Evolutionary conservation across 1,140 invertebrate genomes (phyloP), one percentile per base, ranked within the genome.

Genomic region (Arctopsyche grandis): DNA sequence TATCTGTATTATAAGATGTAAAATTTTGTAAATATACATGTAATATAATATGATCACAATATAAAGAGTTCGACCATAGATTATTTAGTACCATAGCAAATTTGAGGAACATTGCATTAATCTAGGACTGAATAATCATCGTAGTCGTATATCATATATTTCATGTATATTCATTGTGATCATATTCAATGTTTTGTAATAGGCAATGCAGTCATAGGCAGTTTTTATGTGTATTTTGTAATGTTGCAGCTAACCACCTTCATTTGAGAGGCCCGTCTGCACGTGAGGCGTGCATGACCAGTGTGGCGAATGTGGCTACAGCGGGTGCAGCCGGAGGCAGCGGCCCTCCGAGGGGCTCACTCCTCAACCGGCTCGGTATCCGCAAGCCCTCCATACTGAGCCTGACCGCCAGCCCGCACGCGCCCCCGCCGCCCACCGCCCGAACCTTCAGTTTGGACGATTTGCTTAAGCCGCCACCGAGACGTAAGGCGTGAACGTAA

Each of bases 361-460:
- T 94, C 84, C 91, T 94, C 85, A 91, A 92, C 85, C 91, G 93
- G 86, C 90, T 94, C 86, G 92, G 93, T 91, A 93, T 94, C 87
- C 91, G 93, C 89, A 94, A 94, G 91, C 92, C 93, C 85, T 94
- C 93, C 83, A 90, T 94, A 86, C 89, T 93, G 85, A 93, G 92
- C 88, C 90, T 93, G 84, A 91, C 88, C 91, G 89, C 84, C 89
- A 89, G 85, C 90, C 89, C 87, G 86, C 84, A 87, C 84, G 86
- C 84, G 84, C 84, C 83, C 84, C 85, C 84, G 80, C 86, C 86
- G 85, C 86, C 89, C 78, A 88, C 91, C 86, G 90, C 91, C 82
- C 89, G 93, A 89, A 93, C 93, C 83, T 94, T 94, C 90, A 93
- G 92, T 89, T 91, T 94, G 88, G 93, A 94, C 89, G 93, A 94